Conservation (phyloP, 1,140 invertebrate genomes). For the Akabosia matsudoensis region DNA sequence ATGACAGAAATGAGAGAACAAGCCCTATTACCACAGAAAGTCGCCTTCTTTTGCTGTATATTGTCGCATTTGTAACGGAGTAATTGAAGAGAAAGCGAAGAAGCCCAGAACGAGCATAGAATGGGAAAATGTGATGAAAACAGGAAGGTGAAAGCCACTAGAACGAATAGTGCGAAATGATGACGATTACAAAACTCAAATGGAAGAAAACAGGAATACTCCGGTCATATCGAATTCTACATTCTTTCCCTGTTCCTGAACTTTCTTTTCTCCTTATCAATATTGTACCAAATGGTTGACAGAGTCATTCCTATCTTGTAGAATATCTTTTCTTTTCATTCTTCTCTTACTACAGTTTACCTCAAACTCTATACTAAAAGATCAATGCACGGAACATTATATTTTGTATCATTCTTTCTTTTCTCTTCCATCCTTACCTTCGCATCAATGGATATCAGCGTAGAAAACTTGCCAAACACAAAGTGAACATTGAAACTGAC, state of each 20-base stretch:
- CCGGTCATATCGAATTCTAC: too few species aligned
- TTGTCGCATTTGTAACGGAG: not conserved
- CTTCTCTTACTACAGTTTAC: not conserved
- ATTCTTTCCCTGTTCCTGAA: too few species aligned
- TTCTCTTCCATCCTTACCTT: too few species aligned
- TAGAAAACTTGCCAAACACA: too few species aligned
- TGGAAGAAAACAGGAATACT: too few species aligned
- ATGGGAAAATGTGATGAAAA: not conserved
- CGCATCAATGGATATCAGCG: too few species aligned
- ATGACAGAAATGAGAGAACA: conserved; percentile 22
- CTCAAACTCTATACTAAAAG: too few species aligned
- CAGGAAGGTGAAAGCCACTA: not conserved
- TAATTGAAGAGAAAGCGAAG: not conserved
- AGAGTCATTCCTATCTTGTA: not conserved
- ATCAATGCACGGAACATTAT: too few species aligned
- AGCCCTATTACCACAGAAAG: not conserved
- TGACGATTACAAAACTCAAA: not conserved
- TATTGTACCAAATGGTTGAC: not conserved
- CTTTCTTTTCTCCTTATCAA: too few species aligned
- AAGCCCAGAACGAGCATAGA: not conserved
- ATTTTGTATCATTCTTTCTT: too few species aligned
- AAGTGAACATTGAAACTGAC: too few species aligned
- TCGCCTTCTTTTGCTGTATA: too few species aligned
- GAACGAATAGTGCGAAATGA: not conserved
- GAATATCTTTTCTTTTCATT: conserved; percentile 12